A percentile compares a stretch with the other conserved stretches of the same genome.
Conservation (phyloP, 2,888 invertebrate genomes). For the Aromia moschata region DNA sequence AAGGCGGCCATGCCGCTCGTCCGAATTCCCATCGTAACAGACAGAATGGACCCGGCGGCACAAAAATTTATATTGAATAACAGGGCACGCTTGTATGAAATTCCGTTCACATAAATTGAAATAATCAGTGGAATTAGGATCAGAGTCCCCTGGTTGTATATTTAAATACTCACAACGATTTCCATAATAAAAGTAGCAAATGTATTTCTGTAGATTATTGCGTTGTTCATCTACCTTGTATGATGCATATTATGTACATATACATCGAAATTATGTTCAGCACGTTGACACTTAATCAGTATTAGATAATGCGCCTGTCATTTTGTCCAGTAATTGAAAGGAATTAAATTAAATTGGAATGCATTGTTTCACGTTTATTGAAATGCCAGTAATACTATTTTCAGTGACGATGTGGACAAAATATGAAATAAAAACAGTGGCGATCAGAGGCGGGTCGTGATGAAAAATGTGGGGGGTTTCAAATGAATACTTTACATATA, state of each 20-base stretch:
- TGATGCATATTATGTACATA: constrained; percentile 14
- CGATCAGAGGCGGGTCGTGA: too few relatives aligned
- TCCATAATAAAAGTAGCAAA: background rate
- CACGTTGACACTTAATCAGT: constrained; percentile 10
- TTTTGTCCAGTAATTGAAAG: background rate
- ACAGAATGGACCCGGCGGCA: background rate
- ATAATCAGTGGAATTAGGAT: background rate
- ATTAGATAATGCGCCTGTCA: background rate
- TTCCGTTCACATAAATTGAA: background rate
- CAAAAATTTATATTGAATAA: background rate
- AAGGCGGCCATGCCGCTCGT: too few relatives aligned
- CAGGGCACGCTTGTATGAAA: background rate
- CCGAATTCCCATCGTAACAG: background rate
- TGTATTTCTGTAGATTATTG: background rate
- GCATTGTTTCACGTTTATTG: background rate
- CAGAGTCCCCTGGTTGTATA: background rate
- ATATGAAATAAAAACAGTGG: constrained; percentile 28
- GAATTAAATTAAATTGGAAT: constrained; percentile 4
- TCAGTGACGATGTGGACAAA: background rate
- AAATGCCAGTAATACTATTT: background rate
- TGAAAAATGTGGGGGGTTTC: too few relatives aligned
- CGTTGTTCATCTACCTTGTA: background rate
- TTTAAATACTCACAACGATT: background rate
- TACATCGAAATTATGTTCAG: constrained; percentile 9
- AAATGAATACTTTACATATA: too few relatives aligned